Evolutionary conservation across 2,113 vertebrate genomes (phyloP), one percentile per base, ranked within the genome.

Genomic region (Furnarius figulus): DNA sequence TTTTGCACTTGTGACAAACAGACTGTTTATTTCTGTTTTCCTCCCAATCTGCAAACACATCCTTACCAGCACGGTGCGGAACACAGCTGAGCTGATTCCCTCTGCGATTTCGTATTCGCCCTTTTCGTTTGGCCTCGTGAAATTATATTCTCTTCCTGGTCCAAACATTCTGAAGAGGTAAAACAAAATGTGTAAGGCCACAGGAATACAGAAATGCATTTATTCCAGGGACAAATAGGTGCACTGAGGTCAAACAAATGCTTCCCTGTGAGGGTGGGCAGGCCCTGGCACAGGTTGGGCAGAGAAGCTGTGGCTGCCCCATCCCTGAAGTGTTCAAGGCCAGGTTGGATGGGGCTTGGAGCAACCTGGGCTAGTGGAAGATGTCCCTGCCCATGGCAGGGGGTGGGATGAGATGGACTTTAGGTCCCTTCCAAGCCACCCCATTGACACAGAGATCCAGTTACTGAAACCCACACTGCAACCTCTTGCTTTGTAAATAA

Each of bases 41-140:
- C 20, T 33, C 14, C 6, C 17, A 28, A 8, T 13, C 22, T 89
- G 49, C 63, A 78, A 49, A 47, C 9, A 31, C 5, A 28, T 80
- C 91, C 98, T 93, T 86, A 99, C 98, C 98, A 98, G 97, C 73
- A 98, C 97, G 0, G 98, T 98, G n/a, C 98, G 97, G 93, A 99
- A 99, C 58, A 99, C 98, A 7, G 98, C 97, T 0, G 98, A 98
- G 30, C 98, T 98, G 85, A 99, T 98, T 42, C 98, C 98, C 37
- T 98, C 98, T 0, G 98, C 98, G 1, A 98, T 98, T 90, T 98
- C 98, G 18, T 98, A 98, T 74, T 99, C 98, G 13, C 98, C 98
- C 92, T 99, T 98, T 31, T 98, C 98, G 5, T 98, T 99, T 21
- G 98, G 98, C 89, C 98, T 94, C 1, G 98, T 98, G 97, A 98